Percentiles rank a stretch among this genome's conserved stretches.
These are phyloP conservation scores for Mythimna lalbum DNA, from an alignment of 2,888 invertebrate genomes.

Conservation along the genomic window DNA sequence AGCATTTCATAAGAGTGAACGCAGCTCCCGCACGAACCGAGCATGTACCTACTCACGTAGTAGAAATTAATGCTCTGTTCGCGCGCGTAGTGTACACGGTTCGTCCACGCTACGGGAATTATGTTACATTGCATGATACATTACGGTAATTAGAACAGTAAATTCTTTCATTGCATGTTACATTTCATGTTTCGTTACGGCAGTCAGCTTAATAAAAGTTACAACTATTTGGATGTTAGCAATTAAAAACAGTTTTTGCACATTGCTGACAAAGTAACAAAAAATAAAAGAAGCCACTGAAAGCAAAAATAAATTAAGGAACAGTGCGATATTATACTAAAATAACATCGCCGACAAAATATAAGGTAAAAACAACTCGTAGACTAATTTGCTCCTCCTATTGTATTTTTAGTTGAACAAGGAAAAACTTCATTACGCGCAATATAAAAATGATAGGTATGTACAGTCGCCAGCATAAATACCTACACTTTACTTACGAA, in stretches of 20 bases:
- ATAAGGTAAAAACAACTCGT: constrained; percentile 39
- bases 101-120: too few species aligned
- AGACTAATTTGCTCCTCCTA: constrained; percentile 47
- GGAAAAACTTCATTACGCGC: constrained; percentile 51
- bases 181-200: too few species aligned
- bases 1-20: too few species aligned
- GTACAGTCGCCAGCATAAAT: not conserved
- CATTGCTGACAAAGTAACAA: constrained; percentile 8
- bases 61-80: too few species aligned
- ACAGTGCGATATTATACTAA: constrained; percentile 20
- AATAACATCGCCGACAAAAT: constrained; percentile 31
- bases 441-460: constrained; percentile 35
- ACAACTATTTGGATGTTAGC: not conserved
- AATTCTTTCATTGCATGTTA: too few species aligned
- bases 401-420: constrained; percentile 65
- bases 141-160: too few species aligned
- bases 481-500: not conserved
- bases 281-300: not conserved
- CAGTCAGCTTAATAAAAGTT: not conserved
- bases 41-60: too few species aligned
- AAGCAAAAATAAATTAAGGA: constrained; percentile 8
- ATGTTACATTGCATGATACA: too few species aligned
- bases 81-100: too few species aligned
- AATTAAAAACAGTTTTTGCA: not conserved
- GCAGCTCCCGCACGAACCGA: too few species aligned